These are phyloP conservation scores for Drosophila parvula DNA, from an alignment of 1,140 invertebrate genomes.

Conservation along the genomic window DNA sequence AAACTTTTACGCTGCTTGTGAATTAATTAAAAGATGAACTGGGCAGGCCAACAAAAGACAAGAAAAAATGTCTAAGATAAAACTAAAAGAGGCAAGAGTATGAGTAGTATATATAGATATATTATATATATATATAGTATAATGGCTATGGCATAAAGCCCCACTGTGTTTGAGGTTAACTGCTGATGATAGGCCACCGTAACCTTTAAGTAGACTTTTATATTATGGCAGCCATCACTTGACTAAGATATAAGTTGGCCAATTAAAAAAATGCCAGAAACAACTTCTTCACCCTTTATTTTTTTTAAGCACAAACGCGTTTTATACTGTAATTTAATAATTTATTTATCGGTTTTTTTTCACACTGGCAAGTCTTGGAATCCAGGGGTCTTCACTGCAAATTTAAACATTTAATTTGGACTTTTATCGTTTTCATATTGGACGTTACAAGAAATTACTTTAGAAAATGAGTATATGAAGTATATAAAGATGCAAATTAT, in stretches of 20 bases:
- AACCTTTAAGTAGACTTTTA: not conserved
- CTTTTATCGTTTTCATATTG: not conserved
- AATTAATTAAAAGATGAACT: constrained; percentile 82
- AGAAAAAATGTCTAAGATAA: constrained; percentile 46
- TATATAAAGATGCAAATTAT: not conserved
- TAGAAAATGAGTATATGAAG: not conserved
- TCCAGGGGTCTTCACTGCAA: not conserved
- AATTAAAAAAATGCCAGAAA: no score
- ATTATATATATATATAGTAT: not conserved
- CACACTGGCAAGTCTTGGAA: no score
- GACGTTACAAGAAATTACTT: no score
- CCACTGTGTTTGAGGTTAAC: constrained; percentile 22
- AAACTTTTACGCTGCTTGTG: constrained; percentile 77
- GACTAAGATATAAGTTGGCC: no score
- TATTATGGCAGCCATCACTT: not conserved
- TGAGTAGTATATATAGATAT: constrained; percentile 1
- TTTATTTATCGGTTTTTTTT: no score
- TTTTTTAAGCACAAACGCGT: no score
- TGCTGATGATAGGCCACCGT: not conserved
- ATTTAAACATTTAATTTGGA: not conserved
- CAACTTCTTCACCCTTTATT: no score
- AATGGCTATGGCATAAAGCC: constrained; percentile 16
- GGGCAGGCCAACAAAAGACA: constrained; percentile 64
- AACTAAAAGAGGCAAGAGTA: constrained; percentile 10
- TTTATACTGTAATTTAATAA: no score